phyloP scores from a whole-genome alignment of 2,113 vertebrate genomes.

The Hypanus sabinus region DNA sequence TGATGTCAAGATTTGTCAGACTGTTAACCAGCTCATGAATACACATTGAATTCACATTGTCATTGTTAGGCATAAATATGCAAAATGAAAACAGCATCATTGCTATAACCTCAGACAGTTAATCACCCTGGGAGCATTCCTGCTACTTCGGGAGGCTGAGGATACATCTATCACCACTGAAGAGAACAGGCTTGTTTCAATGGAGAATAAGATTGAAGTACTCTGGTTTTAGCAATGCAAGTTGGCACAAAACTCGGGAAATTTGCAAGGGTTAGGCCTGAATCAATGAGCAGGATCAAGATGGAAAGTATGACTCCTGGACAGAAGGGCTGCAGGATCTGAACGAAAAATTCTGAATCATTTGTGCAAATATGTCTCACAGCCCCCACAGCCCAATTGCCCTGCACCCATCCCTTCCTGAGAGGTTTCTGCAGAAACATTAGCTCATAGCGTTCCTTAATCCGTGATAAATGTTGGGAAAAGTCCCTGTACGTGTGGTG shows the following conservation, averaged over 20 bases:
- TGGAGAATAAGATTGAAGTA: not conserved
- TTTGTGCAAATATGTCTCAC: not conserved
- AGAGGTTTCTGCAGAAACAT: slow-evolving; percentile 36
- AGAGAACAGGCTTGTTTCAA: not conserved
- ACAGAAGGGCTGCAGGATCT: not conserved
- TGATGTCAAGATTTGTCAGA: not conserved
- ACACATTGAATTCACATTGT: not conserved
- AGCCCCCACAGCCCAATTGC: not conserved
- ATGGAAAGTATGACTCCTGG: not conserved
- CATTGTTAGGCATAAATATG: not conserved
- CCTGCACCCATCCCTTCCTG: not conserved
- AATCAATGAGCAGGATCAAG: not conserved
- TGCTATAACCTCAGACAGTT: too few species aligned
- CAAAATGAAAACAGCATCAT: not conserved
- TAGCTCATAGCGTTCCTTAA: slow-evolving; percentile 42
- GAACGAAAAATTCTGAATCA: not conserved
- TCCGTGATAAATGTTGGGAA: slow-evolving; percentile 55
- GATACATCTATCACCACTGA: not conserved
- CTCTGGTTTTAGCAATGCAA: not conserved
- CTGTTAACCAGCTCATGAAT: not conserved
- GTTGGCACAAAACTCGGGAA: not conserved
- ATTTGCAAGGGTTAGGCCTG: not conserved
- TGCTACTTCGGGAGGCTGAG: not conserved
- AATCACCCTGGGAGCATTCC: not conserved
- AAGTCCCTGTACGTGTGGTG: slow-evolving; percentile 58